Conservation (phyloP, 2,113 vertebrate species). For the Scatophagus argus region DNA sequence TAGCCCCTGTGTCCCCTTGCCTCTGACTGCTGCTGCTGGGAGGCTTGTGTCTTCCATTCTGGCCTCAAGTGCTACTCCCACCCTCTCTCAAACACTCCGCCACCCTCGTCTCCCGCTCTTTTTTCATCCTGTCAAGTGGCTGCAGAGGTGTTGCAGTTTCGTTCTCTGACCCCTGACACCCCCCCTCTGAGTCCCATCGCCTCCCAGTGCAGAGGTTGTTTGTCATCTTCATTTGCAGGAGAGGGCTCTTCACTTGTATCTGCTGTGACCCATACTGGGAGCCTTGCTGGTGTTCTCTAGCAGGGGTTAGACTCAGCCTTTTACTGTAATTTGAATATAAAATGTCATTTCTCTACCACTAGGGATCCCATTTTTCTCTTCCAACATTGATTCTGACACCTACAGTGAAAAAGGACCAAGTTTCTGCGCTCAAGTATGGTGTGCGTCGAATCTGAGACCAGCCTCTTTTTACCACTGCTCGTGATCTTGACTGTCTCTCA, state of each 20-base stretch:
- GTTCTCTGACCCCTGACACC: constrained; percentile 66
- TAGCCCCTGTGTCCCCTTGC: constrained; percentile 88
- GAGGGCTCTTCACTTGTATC: constrained; percentile 50
- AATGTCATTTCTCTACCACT: neutral
- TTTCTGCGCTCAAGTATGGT: too few species aligned
- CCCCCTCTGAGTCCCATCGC: constrained; percentile 47
- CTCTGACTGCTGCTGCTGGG: constrained; percentile 82
- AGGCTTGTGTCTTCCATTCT: constrained; percentile 83
- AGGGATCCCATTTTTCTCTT: neutral
- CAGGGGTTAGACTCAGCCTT: neutral
- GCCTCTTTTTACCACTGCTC: neutral
- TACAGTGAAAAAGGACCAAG: neutral
- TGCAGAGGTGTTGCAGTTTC: constrained; percentile 79
- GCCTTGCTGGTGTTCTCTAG: neutral
- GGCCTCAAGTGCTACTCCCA: constrained; percentile 84
- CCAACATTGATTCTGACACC: neutral
- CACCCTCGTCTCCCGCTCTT: constrained; percentile 68
- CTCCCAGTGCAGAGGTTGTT: constrained; percentile 68
- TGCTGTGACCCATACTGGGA: neutral
- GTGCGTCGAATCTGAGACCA: neutral
- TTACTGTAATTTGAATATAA: neutral
- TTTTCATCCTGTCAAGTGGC: constrained; percentile 80
- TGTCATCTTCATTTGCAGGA: constrained; percentile 66
- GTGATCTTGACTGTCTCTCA: neutral
- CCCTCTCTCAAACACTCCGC: constrained; percentile 71